Evolutionary conservation across 2,113 vertebrate species (phyloP).

Genomic region (Crotalus tigris): DNA sequence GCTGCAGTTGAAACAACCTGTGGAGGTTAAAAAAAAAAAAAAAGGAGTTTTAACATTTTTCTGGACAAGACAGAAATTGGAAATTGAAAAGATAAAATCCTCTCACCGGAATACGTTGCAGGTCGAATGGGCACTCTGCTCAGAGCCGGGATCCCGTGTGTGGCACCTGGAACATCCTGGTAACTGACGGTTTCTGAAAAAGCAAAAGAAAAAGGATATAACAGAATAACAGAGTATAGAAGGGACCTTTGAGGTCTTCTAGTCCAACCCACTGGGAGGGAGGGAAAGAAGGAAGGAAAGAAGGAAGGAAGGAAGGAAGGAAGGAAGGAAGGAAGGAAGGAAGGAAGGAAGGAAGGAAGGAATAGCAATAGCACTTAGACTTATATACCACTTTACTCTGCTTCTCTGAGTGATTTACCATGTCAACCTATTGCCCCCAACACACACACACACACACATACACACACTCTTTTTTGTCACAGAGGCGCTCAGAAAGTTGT

Average conservation of each 20-base stretch:
- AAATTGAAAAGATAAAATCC: neutral
- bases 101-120: constrained; percentile 73
- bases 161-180: constrained; percentile 67
- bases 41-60: neutral
- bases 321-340: too few relatives aligned
- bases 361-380: too few relatives aligned
- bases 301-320: too few relatives aligned
- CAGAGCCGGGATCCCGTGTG: constrained; percentile 64
- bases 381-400: too few relatives aligned
- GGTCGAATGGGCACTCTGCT: constrained; percentile 64
- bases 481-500: neutral
- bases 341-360: too few relatives aligned
- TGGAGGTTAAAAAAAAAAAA: accelerated
- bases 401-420: too few relatives aligned
- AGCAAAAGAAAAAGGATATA: neutral
- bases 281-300: too few relatives aligned
- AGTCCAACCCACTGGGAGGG: too few relatives aligned
- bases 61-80: neutral
- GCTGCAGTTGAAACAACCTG: constrained; percentile 93
- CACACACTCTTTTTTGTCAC: neutral
- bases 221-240: too few relatives aligned
- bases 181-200: constrained; percentile 71
- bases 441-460: too few relatives aligned
- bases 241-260: too few relatives aligned
- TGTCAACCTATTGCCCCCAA: too few relatives aligned